Percentiles rank a stretch among this genome's conserved stretches.
Conservation (phyloP, 1,140 invertebrate species). For the Ips typographus region DNA sequence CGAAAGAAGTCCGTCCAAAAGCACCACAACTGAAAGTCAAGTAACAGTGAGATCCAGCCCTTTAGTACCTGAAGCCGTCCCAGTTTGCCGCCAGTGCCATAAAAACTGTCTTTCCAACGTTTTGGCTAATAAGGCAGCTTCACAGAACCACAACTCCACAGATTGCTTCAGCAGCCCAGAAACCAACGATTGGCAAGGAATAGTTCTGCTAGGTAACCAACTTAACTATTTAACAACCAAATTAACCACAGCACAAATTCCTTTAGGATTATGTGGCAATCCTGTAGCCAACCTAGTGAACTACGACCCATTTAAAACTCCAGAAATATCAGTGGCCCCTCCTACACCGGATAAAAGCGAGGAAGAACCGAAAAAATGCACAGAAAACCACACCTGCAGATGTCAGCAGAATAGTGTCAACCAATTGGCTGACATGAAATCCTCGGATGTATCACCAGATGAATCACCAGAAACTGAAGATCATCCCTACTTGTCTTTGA, state of each 20-base stretch:
- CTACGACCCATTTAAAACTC: slow-evolving; percentile 58
- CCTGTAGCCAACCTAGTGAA: slow-evolving; percentile 64
- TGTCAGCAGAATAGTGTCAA: neutral
- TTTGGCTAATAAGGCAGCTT: slow-evolving; percentile 17
- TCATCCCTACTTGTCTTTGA: slow-evolving; percentile 58
- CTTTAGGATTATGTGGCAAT: slow-evolving; percentile 52
- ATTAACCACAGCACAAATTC: neutral
- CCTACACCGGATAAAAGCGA: slow-evolving; percentile 65
- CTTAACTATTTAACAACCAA: neutral
- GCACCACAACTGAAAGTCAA: slow-evolving; percentile 72
- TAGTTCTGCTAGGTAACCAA: slow-evolving; percentile 63
- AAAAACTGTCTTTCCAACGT: slow-evolving; percentile 65
- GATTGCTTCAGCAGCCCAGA: neutral
- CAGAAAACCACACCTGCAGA: neutral
- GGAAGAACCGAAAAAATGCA: neutral
- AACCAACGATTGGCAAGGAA: slow-evolving; percentile 59
- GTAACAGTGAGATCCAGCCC: slow-evolving; percentile 70
- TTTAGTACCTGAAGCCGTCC: slow-evolving; percentile 61
- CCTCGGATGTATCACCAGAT: slow-evolving; percentile 53
- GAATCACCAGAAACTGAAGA: slow-evolving; percentile 60
- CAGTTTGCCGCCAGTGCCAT: slow-evolving; percentile 71
- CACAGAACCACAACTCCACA: neutral
- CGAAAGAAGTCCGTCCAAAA: slow-evolving; percentile 66
- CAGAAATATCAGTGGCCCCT: slow-evolving; percentile 73
- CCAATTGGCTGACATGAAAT: neutral